Conservation (phyloP, 2,797 vertebrate genomes). For the Erpetoichthys calabaricus region DNA sequence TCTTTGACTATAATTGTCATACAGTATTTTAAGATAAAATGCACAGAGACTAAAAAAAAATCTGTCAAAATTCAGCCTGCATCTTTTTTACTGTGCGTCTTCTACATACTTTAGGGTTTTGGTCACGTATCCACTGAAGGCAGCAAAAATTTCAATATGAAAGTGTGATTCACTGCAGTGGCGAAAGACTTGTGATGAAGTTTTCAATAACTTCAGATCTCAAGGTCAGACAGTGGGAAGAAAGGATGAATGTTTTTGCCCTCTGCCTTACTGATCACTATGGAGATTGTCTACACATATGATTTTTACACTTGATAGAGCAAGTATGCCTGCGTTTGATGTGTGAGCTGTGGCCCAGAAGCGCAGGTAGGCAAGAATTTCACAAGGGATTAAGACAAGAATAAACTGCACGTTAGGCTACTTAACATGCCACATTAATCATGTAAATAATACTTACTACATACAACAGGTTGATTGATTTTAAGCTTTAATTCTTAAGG, state of each 20-base stretch:
- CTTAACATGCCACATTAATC: not conserved
- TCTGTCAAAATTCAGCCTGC: too few relatives aligned
- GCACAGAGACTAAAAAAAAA: too few relatives aligned
- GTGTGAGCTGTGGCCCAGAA: not conserved
- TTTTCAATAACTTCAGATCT: constrained; percentile 4
- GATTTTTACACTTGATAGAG: constrained; percentile 7
- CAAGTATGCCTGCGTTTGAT: constrained; percentile 2
- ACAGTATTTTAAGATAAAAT: too few relatives aligned
- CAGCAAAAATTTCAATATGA: not conserved
- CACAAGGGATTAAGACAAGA: not conserved
- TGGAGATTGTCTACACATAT: constrained; percentile 1
- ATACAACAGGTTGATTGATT: not conserved
- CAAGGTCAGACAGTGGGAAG: constrained; percentile 1
- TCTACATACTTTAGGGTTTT: too few relatives aligned
- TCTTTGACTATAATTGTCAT: too few relatives aligned
- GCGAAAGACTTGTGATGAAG: not conserved
- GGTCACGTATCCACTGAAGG: too few relatives aligned
- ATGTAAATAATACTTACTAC: not conserved
- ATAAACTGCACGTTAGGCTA: constrained; percentile 2
- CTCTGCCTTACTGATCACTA: constrained; percentile 1
- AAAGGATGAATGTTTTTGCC: not conserved
- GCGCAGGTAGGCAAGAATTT: not conserved
- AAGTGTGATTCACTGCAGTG: not conserved
- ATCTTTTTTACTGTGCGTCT: too few relatives aligned
- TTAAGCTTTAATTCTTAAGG: not conserved